Conservation (phyloP, 1,140 invertebrate genomes). For the Eriosoma lanigerum region DNA sequence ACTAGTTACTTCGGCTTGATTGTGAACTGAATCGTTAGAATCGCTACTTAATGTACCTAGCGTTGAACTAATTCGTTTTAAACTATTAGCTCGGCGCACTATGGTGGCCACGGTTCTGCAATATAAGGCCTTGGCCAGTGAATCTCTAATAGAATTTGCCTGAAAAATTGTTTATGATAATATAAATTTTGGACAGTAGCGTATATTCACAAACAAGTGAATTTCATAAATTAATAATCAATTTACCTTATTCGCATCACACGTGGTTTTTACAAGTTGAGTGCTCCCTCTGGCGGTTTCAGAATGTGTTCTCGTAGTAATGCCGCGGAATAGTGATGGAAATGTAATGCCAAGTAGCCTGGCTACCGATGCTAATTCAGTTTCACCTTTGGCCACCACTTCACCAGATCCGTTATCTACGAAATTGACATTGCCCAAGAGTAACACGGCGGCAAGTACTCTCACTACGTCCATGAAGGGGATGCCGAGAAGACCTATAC, state of each 20-base stretch:
- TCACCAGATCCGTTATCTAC: constrained; percentile 68
- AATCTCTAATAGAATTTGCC: constrained; percentile 84
- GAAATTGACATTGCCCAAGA: constrained; percentile 90
- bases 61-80: constrained; percentile 84
- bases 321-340: constrained; percentile 73
- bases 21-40: constrained; percentile 87
- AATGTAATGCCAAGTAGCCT: constrained; percentile 77
- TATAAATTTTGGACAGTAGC: too few species aligned
- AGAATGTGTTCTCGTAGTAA: constrained; percentile 77
- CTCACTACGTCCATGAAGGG: constrained; percentile 91
- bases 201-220: not conserved
- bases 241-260: constrained; percentile 76
- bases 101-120: constrained; percentile 94
- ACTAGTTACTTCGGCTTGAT: constrained; percentile 79
- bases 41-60: constrained; percentile 88
- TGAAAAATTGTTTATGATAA: constrained; percentile 56
- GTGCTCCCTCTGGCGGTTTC: constrained; percentile 68
- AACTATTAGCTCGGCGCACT: constrained; percentile 85
- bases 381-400: constrained; percentile 74
- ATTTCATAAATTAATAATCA: not conserved
- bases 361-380: constrained; percentile 81
- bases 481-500: constrained; percentile 78
- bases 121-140: constrained; percentile 88
- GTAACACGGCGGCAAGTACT: constrained; percentile 84
- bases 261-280: constrained; percentile 78